Conservation (phyloP, 2,113 vertebrate genomes). For the Hemichromis elongatus region DNA sequence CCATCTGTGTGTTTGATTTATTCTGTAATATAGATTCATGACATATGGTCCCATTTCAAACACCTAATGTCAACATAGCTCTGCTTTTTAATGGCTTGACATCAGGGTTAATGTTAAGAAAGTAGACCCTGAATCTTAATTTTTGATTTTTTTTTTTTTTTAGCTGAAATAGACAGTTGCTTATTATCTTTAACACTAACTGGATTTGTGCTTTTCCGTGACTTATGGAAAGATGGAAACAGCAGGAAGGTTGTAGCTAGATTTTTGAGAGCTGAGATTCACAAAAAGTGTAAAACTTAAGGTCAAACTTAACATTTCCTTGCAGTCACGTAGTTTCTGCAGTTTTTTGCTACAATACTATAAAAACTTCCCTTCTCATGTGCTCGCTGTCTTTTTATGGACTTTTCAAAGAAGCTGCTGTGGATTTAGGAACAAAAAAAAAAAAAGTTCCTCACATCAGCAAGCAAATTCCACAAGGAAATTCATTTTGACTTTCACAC, state of each 20-base stretch:
- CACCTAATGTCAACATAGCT: slow-evolving; percentile 11
- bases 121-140: neutral
- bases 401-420: slow-evolving; percentile 18
- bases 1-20: slow-evolving; percentile 60
- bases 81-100: neutral
- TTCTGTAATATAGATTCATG: slow-evolving; percentile 46
- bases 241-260: neutral
- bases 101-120: neutral
- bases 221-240: neutral
- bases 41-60: slow-evolving; percentile 49
- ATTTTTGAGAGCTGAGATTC: neutral
- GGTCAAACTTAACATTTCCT: slow-evolving; percentile 3
- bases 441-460: neutral
- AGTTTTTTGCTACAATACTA: neutral
- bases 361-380: neutral
- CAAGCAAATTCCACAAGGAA: slow-evolving; percentile 15
- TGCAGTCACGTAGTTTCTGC: neutral
- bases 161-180: neutral
- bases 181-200: neutral
- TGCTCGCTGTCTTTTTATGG: slow-evolving; percentile 1
- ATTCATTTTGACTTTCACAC: slow-evolving; percentile 14
- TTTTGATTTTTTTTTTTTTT: neutral
- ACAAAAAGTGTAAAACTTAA: neutral
- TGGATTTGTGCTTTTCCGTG: neutral
- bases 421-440: slow-evolving; percentile 5